These are phyloP conservation scores for Mimachlamys varia DNA, from an alignment of 2,888 invertebrate genomes.

Conservation along the genomic window DNA sequence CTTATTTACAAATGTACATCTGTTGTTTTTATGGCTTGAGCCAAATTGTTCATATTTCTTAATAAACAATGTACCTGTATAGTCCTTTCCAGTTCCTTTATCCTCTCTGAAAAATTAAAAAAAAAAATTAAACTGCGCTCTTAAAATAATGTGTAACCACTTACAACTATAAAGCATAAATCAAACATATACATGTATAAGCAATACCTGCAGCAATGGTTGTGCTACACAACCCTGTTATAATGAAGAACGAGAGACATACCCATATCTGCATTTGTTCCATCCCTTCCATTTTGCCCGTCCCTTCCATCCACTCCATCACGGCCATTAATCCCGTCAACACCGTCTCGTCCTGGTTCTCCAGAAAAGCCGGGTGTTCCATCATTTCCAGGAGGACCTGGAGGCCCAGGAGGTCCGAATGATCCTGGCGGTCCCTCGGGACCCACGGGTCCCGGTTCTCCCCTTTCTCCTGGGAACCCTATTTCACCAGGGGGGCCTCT, in stretches of 20 bases:
- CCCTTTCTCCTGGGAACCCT: constrained; percentile 30
- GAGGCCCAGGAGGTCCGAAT: constrained; percentile 34
- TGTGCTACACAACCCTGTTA: too few species aligned
- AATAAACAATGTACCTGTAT: background rate
- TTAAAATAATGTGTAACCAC: too few species aligned
- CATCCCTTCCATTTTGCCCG: background rate
- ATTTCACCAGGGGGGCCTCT: background rate
- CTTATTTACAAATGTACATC: too few species aligned
- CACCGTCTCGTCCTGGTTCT: background rate
- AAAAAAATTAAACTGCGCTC: background rate
- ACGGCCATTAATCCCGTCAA: background rate
- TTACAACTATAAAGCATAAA: too few species aligned
- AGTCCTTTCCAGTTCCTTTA: background rate
- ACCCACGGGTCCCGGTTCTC: constrained; percentile 34
- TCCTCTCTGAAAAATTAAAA: background rate
- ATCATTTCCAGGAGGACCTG: constrained; percentile 13
- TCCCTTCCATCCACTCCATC: constrained; percentile 27
- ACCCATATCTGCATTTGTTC: constrained; percentile 10
- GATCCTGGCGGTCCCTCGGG: background rate
- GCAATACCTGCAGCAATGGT: too few species aligned
- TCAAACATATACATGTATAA: too few species aligned
- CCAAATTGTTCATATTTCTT: too few species aligned
- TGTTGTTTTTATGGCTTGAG: too few species aligned
- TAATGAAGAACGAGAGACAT: background rate
- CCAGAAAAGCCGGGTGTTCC: constrained; percentile 37